Evolutionary conservation across 2,888 invertebrate species (phyloP), one percentile per base, ranked within the genome.

Genomic region (Sericinus montela): DNA sequence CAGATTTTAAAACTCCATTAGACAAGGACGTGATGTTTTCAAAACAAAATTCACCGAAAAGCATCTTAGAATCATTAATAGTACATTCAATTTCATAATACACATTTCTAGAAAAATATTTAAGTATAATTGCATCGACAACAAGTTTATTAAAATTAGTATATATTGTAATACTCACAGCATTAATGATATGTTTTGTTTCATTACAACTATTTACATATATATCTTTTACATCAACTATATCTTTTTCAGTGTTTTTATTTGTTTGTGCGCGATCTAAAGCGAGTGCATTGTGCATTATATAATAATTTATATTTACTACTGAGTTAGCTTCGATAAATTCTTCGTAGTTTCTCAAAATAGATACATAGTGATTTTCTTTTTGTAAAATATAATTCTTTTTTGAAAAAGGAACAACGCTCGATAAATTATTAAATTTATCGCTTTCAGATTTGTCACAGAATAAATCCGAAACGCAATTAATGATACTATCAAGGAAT

Each of bases 71-170:
- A 75, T 75, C 67, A 68, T 64, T 69, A 72, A 71, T 69, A 78
- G 75, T 76, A 82, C 74, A 78, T 76, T 67, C 80, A 83, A 78
- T 82, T 74, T 79, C 72, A 65, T 82, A 80, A 84, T 81, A 87
- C 83, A 88, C 83, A 77, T 87, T 78, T 74, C 88, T 88, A 88
- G 88, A 88, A 88, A 88, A 88, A 88, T 88, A 88, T 87, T 85
- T 84, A 85, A 76, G 79, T 87, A 81, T 78, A 75, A 80, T 77
- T 76, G 77, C 85, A 75, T 81, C 71, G 76, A 82, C 84, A 84
- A 87, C 80, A 72, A 82, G 82, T 80, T 75, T 72, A 78, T 82
- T 85, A 75, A 80, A 80, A 80, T 83, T 74, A 86, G 72, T 76
- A 84, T 69, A 87, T 88, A 86, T 87, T 87, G 88, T 88, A 84